These are phyloP conservation scores for Glaucomys volans DNA, from an alignment of 2,113 vertebrate genomes.

Conservation along the genomic window DNA sequence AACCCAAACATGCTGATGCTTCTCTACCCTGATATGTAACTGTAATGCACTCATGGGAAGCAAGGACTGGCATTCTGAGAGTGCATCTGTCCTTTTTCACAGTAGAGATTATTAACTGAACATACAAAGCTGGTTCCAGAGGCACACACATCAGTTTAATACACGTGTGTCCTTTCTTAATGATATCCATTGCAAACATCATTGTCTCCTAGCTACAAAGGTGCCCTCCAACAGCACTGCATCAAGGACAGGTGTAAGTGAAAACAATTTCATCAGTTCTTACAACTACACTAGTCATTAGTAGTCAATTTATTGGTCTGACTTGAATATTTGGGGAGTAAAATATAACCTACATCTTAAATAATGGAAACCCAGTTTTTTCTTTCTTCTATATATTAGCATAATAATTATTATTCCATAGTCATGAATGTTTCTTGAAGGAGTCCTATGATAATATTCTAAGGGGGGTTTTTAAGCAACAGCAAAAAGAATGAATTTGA, in stretches of 20 bases:
- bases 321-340: slow-evolving; percentile 78
- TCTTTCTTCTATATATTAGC: slow-evolving; percentile 68
- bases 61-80: neutral
- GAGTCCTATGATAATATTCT: neutral
- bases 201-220: slow-evolving; percentile 73
- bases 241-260: slow-evolving; percentile 79
- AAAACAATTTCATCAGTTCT: slow-evolving; percentile 76
- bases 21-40: neutral
- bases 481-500: neutral
- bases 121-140: neutral
- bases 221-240: slow-evolving; percentile 66
- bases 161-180: slow-evolving; percentile 5
- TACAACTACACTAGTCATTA: slow-evolving; percentile 81
- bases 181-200: slow-evolving; percentile 72
- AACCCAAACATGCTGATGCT: neutral
- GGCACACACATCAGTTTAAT: neutral
- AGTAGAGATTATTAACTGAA: neutral
- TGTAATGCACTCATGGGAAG: neutral
- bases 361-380: slow-evolving; percentile 72
- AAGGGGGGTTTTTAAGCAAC: neutral
- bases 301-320: slow-evolving; percentile 72
- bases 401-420: neutral
- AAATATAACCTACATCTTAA: slow-evolving; percentile 84
- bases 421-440: neutral
- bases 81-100: neutral